Evolutionary conservation across 2,113 vertebrate species (phyloP).

Genomic region (Aspidoscelis tigris): DNA sequence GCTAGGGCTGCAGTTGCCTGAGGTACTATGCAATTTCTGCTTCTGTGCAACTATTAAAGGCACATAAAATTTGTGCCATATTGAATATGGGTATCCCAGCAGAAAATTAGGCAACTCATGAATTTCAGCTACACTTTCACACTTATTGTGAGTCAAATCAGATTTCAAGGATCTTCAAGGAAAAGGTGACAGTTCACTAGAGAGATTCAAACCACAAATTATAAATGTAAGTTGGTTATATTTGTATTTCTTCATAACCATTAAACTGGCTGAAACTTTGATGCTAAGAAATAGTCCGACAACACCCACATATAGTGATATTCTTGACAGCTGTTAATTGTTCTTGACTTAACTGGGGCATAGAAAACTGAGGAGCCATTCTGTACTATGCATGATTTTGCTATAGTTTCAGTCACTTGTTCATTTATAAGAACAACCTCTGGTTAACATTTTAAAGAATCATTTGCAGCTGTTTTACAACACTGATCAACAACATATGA

Average conservation of each 20-base stretch:
- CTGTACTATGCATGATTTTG: constrained; percentile 36
- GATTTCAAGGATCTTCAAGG: background rate
- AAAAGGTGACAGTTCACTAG: background rate
- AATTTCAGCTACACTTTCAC: background rate
- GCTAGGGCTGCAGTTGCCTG: constrained; percentile 14
- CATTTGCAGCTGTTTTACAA: background rate
- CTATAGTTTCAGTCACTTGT: background rate
- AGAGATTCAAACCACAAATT: background rate
- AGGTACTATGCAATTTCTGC: constrained; percentile 14
- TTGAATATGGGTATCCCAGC: background rate
- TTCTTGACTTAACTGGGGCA: constrained; percentile 72
- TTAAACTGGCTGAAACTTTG: background rate
- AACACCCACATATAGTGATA: background rate
- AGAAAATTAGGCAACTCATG: background rate
- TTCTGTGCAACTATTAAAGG: constrained; percentile 26
- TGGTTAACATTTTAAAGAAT: background rate
- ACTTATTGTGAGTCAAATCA: background rate
- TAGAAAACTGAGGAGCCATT: constrained; percentile 61
- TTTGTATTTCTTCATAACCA: background rate
- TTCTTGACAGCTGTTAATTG: constrained; percentile 55
- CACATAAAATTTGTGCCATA: background rate
- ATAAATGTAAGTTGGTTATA: background rate
- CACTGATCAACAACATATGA: background rate
- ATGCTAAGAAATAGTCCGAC: background rate
- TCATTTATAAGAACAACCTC: background rate